These are phyloP conservation scores for Isichthys henryi DNA, from an alignment of 2,113 vertebrate genomes.

Conservation along the genomic window DNA sequence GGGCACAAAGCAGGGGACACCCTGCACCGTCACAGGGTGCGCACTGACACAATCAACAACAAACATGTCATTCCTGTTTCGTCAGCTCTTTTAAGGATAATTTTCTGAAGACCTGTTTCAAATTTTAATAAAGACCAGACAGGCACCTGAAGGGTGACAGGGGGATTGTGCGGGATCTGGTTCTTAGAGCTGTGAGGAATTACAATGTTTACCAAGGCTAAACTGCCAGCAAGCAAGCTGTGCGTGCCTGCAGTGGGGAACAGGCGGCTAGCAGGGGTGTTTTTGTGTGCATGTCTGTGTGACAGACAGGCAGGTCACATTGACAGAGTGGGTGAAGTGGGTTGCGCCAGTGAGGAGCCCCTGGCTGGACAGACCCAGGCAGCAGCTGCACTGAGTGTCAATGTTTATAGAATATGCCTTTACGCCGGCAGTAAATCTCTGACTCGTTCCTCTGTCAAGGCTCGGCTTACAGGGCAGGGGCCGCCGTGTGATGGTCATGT, in stretches of 20 bases:
- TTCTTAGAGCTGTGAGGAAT: not conserved
- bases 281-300: not conserved
- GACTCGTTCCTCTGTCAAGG: slow-evolving; percentile 40
- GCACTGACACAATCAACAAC: not conserved
- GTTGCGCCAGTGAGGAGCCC: slow-evolving; percentile 19
- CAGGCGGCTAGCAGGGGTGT: not conserved
- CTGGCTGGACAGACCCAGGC: slow-evolving; percentile 21
- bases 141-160: not conserved
- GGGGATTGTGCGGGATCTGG: not conserved
- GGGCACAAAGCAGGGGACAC: not conserved
- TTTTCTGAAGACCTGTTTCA: not conserved
- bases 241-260: not conserved
- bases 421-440: slow-evolving; percentile 58
- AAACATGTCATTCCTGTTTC: not conserved
- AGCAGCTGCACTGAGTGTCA: slow-evolving; percentile 62
- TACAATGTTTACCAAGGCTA: not conserved
- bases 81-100: not conserved
- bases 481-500: slow-evolving; percentile 34
- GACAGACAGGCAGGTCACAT: slow-evolving; percentile 57
- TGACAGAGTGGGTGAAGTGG: slow-evolving; percentile 55
- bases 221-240: not conserved
- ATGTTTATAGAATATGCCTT: slow-evolving; percentile 69
- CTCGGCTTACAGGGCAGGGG: slow-evolving; percentile 39
- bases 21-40: not conserved
- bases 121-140: not conserved